Base-by-base conservation (phyloP, 2,113 vertebrate genomes). In the Scomber scombrus region DNA sequence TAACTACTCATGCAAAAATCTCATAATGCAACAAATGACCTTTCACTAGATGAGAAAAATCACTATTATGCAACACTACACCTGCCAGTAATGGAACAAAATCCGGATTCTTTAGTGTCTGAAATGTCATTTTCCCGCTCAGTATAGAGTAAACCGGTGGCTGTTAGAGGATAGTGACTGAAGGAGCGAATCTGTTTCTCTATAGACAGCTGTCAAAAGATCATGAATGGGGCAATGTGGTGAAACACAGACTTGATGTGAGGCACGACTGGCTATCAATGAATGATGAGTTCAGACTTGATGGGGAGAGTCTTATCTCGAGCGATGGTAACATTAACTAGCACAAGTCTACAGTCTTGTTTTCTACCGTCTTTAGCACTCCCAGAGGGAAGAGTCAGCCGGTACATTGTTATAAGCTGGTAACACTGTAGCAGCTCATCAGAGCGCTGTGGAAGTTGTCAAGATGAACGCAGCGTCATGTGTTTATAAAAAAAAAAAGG, bases 351-450 rank as follows among this genome's bases (percentile, higher is more conserved):
- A n/a, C 51, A 78, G 40, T 73, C 16, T 40, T 51, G 54, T 61
- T 67, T 70, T 63, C 51, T 45, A 29, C 69, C 21, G 0, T 71
- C 8, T 2, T 61, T 45, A 50, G 47, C 45, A 9, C 70, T 61
- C 0, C n/a, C 29, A 75, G 18, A 58, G 62, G 34, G 23, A 58
- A 8, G 21, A 57, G 57, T 65, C 56, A 46, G 66, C 60, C 3
- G 12, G 12, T 64, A 51, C 21, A 1, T 3, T 7, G 0, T 16
- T 34, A 40, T 18, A 2, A 66, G 47, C 65, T 23, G 23, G 54
- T 11, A 26, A 52, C 60, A 58, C 26, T 26, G 75, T 64, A 72
- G 73, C 70, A 52, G 57, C 71, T 75, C 60, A 13, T 50, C 50
- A 40, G 18, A 67, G 16, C 13, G 1, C 56, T 11, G 26, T 57